These are phyloP conservation scores for Leptocoma aspasia DNA, from an alignment of 2,113 vertebrate genomes.

Conservation along the genomic window DNA sequence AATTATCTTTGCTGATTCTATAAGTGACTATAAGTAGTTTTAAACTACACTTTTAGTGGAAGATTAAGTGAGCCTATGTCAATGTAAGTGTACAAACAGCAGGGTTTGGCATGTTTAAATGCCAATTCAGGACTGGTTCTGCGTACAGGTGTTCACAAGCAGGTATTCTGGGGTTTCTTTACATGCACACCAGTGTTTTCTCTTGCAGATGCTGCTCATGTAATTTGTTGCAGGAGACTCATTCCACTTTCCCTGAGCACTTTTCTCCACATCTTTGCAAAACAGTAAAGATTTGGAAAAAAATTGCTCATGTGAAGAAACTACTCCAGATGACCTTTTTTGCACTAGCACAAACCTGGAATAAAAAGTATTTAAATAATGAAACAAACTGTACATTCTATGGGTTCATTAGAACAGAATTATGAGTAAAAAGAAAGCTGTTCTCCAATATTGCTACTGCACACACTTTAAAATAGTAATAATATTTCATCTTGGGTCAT, in stretches of 20 bases:
- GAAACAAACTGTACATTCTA: not conserved
- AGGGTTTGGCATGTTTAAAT: not conserved
- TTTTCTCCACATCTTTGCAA: not conserved
- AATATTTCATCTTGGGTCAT: not conserved
- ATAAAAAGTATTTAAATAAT: not conserved
- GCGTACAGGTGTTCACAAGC: not conserved
- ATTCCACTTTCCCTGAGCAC: not conserved
- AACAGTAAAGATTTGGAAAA: not conserved
- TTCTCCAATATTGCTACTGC: not conserved
- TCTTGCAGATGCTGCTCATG: not conserved
- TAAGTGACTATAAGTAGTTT: not conserved
- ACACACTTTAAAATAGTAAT: not conserved
- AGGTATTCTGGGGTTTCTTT: not conserved
- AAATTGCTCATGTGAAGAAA: not conserved
- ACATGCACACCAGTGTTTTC: not conserved
- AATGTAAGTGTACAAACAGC: not conserved
- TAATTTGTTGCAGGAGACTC: not conserved
- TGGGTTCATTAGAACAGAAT: not conserved
- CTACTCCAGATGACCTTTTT: not conserved
- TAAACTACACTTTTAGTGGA: not conserved
- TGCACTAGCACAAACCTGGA: not conserved
- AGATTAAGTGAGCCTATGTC: not conserved
- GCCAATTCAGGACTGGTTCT: not conserved
- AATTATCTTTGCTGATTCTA: not conserved
- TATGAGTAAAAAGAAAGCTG: not conserved